Evolutionary conservation across 2,888 invertebrate species (phyloP).

Genomic region (Drosophila lutescens): DNA sequence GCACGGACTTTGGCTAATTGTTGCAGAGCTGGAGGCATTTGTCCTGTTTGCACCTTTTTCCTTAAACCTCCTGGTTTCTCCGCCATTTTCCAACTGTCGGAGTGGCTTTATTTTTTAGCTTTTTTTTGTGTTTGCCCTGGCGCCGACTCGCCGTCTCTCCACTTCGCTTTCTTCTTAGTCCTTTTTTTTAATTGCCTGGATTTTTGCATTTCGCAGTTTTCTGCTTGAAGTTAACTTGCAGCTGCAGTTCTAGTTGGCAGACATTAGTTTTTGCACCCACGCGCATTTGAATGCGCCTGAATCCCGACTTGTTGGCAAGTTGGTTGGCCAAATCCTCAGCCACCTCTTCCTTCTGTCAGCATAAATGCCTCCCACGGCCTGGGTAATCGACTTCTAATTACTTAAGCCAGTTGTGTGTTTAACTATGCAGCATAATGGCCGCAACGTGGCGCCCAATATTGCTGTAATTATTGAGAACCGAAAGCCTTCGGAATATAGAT

Average conservation of each 20-base stretch:
- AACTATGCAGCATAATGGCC: slow-evolving; percentile 61
- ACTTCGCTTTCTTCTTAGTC: slow-evolving; percentile 30
- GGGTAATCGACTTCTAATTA: slow-evolving; percentile 77
- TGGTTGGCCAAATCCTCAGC: slow-evolving; percentile 37
- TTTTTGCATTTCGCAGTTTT: slow-evolving; percentile 58
- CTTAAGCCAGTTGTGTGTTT: slow-evolving; percentile 60
- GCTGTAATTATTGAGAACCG: slow-evolving; percentile 55
- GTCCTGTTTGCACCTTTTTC: slow-evolving; percentile 48
- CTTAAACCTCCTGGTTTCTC: slow-evolving; percentile 21
- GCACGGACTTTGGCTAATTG: slow-evolving; percentile 60
- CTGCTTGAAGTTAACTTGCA: slow-evolving; percentile 61
- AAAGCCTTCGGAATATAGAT: not conserved
- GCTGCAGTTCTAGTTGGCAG: slow-evolving; percentile 29
- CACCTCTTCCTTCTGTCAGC: not conserved
- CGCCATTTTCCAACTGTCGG: slow-evolving; percentile 62
- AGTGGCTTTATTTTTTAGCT: slow-evolving; percentile 32
- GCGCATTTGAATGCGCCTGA: slow-evolving; percentile 70
- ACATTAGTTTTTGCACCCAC: slow-evolving; percentile 58
- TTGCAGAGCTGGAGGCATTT: slow-evolving; percentile 64
- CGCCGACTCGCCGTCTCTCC: slow-evolving; percentile 20
- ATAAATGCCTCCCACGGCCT: slow-evolving; percentile 27
- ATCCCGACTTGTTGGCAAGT: slow-evolving; percentile 65
- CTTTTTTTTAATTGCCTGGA: slow-evolving; percentile 72
- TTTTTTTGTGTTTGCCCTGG: slow-evolving; percentile 39
- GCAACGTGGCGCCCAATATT: slow-evolving; percentile 49